phyloP scores from a whole-genome alignment of 64 coral and sea anemone species.

The Montipora efflorescens region DNA sequence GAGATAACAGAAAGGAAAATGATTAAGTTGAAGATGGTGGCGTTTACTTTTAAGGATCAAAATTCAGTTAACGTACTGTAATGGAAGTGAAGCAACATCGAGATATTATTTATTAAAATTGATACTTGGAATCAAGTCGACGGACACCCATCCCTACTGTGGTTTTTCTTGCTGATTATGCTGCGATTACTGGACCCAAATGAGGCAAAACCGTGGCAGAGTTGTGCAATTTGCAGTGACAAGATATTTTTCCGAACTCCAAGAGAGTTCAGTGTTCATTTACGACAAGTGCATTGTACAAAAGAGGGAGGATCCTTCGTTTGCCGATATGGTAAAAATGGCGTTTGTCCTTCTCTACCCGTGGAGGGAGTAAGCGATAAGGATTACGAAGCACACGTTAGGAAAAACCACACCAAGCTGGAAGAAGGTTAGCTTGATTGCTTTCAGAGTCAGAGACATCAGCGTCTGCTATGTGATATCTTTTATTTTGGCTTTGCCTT shows the following conservation, averaged over 20 bases:
- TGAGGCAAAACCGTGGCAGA: conserved; percentile 89
- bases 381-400: conserved; percentile 96
- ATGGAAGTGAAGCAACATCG: conserved; percentile 46
- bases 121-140: not conserved
- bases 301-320: conserved; percentile 98
- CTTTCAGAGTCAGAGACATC: not conserved
- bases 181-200: conserved; percentile 89
- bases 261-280: conserved; percentile 87
- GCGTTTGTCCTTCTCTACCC: conserved; percentile 95
- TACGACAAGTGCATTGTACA: conserved; percentile 89
- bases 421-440: conserved; percentile 57
- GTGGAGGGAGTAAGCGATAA: conserved; percentile 97
- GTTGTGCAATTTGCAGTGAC: conserved; percentile 86
- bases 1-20: not conserved
- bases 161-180: conserved; percentile 62
- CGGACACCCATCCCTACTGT: not conserved
- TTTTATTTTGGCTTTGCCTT: not conserved
- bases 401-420: conserved; percentile 87
- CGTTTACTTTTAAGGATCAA: not conserved
- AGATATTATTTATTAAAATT: conserved; percentile 83
- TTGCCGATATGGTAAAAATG: conserved; percentile 96
- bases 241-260: conserved; percentile 91
- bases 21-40: not conserved
- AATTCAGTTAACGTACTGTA: conserved; percentile 42
- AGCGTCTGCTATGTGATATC: too few species aligned